A percentile compares a stretch with the other conserved stretches of the same genome.
These are phyloP conservation scores for Drosophila pseudoobscura DNA, from an alignment of 1,140 invertebrate genomes.

Conservation along the genomic window DNA sequence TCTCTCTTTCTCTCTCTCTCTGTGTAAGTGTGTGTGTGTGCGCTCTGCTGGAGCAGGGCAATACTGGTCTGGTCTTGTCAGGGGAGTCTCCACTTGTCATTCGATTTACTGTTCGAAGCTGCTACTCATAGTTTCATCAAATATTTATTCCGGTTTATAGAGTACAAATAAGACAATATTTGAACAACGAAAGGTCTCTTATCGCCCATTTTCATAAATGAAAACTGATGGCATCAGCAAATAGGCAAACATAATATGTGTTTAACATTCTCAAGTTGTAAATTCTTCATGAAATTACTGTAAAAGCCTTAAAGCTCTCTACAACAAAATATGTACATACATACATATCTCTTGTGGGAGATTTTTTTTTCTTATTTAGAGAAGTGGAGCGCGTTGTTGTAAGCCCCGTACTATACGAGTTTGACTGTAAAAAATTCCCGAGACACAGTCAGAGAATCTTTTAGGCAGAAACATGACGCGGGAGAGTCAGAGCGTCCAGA, in stretches of 20 bases:
- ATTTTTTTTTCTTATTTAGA: no score
- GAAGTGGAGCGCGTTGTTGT: no score
- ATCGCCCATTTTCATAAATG: not conserved
- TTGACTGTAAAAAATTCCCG: no score
- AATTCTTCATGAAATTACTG: not conserved
- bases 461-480: no score
- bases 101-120: constrained; percentile 38
- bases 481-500: constrained; percentile 14
- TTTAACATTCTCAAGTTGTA: constrained; percentile 6
- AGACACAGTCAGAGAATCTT: no score
- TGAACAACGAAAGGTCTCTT: constrained; percentile 4
- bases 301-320: not conserved
- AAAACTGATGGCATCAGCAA: constrained; percentile 15
- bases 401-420: not conserved
- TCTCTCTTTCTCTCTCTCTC: constrained; percentile 2
- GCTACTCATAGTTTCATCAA: constrained; percentile 30
- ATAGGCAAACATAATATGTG: constrained; percentile 24
- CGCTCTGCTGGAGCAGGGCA: constrained; percentile 20
- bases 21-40: constrained; percentile 17
- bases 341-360: not conserved
- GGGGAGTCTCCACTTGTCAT: not conserved
- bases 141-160: constrained; percentile 38
- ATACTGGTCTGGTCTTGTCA: constrained; percentile 14
- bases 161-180: constrained; percentile 36
- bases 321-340: not conserved